Evolutionary conservation across 2,888 invertebrate genomes (phyloP), one percentile per base, ranked within the genome.

Genomic region (Himalopsyche anomala): DNA sequence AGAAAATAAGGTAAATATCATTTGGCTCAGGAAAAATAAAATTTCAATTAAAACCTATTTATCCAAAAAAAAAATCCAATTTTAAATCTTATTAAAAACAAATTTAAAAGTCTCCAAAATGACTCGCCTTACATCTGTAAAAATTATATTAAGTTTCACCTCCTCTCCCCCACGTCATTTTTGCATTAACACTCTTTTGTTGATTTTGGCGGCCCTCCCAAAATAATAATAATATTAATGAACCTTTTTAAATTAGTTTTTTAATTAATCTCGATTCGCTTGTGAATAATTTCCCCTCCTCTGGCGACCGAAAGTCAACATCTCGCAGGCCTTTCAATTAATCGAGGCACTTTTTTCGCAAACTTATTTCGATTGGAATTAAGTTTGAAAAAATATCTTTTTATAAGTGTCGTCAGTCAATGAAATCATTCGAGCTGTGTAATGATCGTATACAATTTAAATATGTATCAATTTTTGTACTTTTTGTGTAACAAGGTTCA

Each of bases 191-290:
- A 74, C 74, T 74, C 74, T 74, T 74, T 74, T 74, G 74, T 74
- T 74, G 74, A 74, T 36, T 38, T 74, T 74, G 38, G 74, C 74
- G 15, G 38, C 74, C 74, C 74, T 19, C 36, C 74, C 51, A 51
- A 15, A 51, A 74, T 36, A 74, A 74, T 74, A 74, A 74, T 74
- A 62, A 56, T 56, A 69, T 36, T 69, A 38, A 74, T 74, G 74
- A 74, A 74, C 74, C 69, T 74, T 74, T 74, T 74, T 74, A 74
- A 74, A 74, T 74, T 74, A 74, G 74, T 74, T 74, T 74, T 74
- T 74, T 74, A 74, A 74, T 74, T 74, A 74, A 74, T 74, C 36
- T 74, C 36, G 74, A 74, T 74, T 74, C 36, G 38, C 38, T 36
- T 36, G 74, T 38, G 74, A 74, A 74, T 74, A 74, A 74, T 74